Evolutionary conservation across 2,797 vertebrate genomes (phyloP).

Genomic region (Cyclopterus lumpus): DNA sequence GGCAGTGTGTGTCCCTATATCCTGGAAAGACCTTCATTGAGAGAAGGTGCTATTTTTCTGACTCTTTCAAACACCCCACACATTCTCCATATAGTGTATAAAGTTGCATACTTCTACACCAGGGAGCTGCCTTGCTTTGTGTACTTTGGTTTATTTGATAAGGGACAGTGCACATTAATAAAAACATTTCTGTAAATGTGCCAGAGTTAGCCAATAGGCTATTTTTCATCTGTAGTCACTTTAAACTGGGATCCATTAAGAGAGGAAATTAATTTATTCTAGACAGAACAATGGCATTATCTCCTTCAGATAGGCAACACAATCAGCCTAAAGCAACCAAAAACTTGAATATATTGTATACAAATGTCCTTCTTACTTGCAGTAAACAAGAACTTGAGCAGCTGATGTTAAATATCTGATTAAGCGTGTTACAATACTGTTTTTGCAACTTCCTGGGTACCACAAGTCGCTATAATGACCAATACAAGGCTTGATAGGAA

Average conservation of each 20-base stretch:
- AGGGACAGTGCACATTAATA: too few species aligned
- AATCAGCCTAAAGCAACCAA: neutral
- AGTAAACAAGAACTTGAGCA: neutral
- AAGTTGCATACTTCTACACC: constrained; percentile 19
- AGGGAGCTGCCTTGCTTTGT: constrained; percentile 6
- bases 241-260: constrained; percentile 12
- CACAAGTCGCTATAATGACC: neutral
- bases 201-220: too few species aligned
- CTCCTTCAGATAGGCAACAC: neutral
- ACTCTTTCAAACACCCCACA: neutral
- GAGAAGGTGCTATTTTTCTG: constrained; percentile 3
- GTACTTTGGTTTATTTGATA: too few species aligned
- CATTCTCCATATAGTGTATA: neutral
- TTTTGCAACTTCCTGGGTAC: neutral
- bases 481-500: constrained; percentile 27
- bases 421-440: neutral
- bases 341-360: neutral
- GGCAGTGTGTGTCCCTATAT: constrained; percentile 20
- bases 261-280: constrained; percentile 32
- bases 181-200: too few species aligned
- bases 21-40: constrained; percentile 33
- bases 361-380: neutral
- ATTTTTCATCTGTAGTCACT: constrained; percentile 8
- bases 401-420: neutral
- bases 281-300: constrained; percentile 14